Base-by-base conservation (phyloP, 2,797 vertebrate genomes). In the Cottoperca gobio region DNA sequence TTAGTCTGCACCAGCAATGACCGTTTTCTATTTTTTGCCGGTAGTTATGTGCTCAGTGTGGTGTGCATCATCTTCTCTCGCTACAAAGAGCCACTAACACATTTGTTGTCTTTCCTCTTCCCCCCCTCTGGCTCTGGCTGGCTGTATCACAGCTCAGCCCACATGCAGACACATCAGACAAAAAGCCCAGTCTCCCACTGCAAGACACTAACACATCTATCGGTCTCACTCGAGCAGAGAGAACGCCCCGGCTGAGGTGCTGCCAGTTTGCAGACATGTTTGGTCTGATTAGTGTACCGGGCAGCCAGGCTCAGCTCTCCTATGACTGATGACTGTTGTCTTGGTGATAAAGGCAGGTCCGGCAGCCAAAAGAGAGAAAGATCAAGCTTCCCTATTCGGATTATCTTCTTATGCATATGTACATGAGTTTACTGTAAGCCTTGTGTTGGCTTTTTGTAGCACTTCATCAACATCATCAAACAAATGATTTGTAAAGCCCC, bases 251-350 rank as follows among this genome's bases (percentile, higher is more conserved):
- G 79, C 82, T 62, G 82, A 79, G 78, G 66, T 78, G 81, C 71
- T 78, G 76, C 87, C 79, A 79, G 77, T 12, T 43, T 81, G 78
- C 84, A 83, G 85, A 84, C 76, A 46, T 82, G 81, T 81, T 91
- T 90, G 85, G 89, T 92, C 87, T 89, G 91, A 93, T 90, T 84
- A 82, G 86, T 61, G 81, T 14, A n/a, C 43, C 13, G 76, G 65
- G 50, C 67, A 68, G 79, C 62, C 82, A 60, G 59, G 40, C 62
- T 75, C 68, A 82, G 73, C 62, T 85, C 62, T 40, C 53, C 64
- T 70, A 31, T 78, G 74, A 89, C 84, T 64, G 81, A 87, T 90
- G 82, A 85, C 24, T 67, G 82, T 68, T 79, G 76, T 81, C 67
- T 59, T 57, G 67, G 55, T 78, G 86, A 65, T 53, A 53, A 55